Conservation (phyloP, 2,113 vertebrate genomes). For the Notothenia rossii region DNA sequence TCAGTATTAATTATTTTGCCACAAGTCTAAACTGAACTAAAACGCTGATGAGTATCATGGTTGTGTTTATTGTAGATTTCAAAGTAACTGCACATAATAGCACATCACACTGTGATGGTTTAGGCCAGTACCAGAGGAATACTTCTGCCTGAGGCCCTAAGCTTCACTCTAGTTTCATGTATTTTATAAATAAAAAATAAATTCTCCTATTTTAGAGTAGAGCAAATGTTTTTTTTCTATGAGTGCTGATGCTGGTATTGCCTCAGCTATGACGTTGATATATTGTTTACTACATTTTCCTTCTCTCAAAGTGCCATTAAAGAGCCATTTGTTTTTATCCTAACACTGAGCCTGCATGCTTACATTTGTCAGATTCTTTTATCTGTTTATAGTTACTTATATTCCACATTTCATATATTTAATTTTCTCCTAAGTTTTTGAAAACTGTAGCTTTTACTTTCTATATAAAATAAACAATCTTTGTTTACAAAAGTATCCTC, state of each 20-base stretch:
- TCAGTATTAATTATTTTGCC: constrained; percentile 63
- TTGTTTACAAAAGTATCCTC: constrained; percentile 82
- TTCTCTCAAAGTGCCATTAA: constrained; percentile 78
- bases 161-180: constrained; percentile 62
- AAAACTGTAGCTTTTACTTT: constrained; percentile 86
- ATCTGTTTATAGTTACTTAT: constrained; percentile 84
- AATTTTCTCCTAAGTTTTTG: constrained; percentile 83
- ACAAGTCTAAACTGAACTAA: constrained; percentile 56
- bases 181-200: constrained; percentile 61
- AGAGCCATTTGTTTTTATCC: constrained; percentile 79
- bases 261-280: constrained; percentile 63
- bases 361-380: constrained; percentile 80
- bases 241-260: constrained; percentile 67
- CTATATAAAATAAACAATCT: constrained; percentile 88
- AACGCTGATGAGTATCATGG: constrained; percentile 55
- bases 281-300: constrained; percentile 70
- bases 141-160: constrained; percentile 64
- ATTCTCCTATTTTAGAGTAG: constrained; percentile 59
- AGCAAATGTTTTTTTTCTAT: constrained; percentile 57
- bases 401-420: constrained; percentile 87
- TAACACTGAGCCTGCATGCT: constrained; percentile 89
- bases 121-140: constrained; percentile 66
- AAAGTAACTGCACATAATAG: constrained; percentile 57
- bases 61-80: constrained; percentile 61
- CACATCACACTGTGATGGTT: constrained; percentile 52